Percentiles rank a stretch among this genome's conserved stretches.
Evolutionary conservation across 2,113 vertebrate species (phyloP).

Genomic region (Cheilinus undulatus): DNA sequence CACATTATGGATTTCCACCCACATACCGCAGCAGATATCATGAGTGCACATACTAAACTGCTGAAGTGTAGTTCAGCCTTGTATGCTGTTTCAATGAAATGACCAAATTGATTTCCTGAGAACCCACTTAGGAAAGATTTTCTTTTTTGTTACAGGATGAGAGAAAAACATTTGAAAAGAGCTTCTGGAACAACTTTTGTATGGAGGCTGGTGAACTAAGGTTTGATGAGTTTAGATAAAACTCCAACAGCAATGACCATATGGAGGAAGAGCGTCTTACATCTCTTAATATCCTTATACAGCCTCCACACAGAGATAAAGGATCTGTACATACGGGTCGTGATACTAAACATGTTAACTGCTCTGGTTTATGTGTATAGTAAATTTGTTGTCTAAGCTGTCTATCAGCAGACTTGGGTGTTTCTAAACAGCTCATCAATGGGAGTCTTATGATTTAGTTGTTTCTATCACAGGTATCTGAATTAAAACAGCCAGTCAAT

Average conservation of each 20-base stretch:
- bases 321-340: no score
- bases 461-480: no score
- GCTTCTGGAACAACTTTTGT: background rate
- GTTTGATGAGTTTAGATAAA: background rate
- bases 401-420: no score
- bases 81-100: conserved; percentile 4
- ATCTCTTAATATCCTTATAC: no score
- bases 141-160: background rate
- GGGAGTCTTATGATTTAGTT: no score
- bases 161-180: background rate
- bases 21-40: conserved; percentile 28
- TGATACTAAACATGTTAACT: no score
- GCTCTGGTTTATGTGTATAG: no score
- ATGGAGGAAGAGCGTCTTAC: no score
- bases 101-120: background rate
- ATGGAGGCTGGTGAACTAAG: background rate
- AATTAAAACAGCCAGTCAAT: no score
- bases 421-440: no score
- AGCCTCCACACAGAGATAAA: no score
- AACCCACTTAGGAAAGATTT: background rate
- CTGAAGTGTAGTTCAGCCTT: background rate
- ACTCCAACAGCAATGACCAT: background rate
- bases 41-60: background rate
- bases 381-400: no score
- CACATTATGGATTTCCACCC: conserved; percentile 24